Conservation (phyloP, 2,888 invertebrate genomes). For the Oscheius sp. region DNA sequence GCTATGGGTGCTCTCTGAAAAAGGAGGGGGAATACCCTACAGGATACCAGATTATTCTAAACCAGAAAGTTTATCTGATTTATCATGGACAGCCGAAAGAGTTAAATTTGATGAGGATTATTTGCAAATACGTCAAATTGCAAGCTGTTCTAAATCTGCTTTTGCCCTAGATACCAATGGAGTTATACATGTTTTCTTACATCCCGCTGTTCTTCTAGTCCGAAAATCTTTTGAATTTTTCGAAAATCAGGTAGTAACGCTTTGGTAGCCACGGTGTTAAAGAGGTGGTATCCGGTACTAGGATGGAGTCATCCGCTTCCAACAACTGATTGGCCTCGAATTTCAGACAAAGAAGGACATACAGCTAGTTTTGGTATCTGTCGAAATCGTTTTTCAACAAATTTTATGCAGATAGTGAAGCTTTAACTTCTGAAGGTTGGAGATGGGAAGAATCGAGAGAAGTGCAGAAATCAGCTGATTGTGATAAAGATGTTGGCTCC, state of each 20-base stretch:
- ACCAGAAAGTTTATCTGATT: constrained; percentile 35
- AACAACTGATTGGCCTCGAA: constrained; percentile 39
- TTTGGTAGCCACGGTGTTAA: neutral
- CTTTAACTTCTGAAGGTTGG: constrained; percentile 34
- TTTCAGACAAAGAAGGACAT: constrained; percentile 28
- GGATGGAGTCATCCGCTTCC: constrained; percentile 39
- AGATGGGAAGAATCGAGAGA: constrained; percentile 51
- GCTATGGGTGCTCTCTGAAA: constrained; percentile 14
- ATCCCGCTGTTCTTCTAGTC: constrained; percentile 38
- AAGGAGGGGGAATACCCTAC: constrained; percentile 14
- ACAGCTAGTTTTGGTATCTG: constrained; percentile 5
- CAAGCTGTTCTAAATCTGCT: constrained; percentile 24
- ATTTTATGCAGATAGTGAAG: constrained; percentile 14
- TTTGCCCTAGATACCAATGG: constrained; percentile 43
- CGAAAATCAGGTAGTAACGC: constrained; percentile 39
- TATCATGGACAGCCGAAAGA: constrained; percentile 39
- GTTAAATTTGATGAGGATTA: constrained; percentile 13
- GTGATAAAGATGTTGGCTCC: constrained; percentile 36
- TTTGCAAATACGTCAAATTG: constrained; percentile 3
- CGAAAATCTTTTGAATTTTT: constrained; percentile 37
- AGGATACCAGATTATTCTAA: neutral
- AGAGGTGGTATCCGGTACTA: constrained; percentile 48
- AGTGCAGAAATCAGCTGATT: constrained; percentile 32
- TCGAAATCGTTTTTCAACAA: too few relatives aligned
- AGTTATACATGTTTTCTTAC: constrained; percentile 34